Conservation (phyloP, 2,797 vertebrate genomes). For the Cyprinodon diabolis region DNA sequence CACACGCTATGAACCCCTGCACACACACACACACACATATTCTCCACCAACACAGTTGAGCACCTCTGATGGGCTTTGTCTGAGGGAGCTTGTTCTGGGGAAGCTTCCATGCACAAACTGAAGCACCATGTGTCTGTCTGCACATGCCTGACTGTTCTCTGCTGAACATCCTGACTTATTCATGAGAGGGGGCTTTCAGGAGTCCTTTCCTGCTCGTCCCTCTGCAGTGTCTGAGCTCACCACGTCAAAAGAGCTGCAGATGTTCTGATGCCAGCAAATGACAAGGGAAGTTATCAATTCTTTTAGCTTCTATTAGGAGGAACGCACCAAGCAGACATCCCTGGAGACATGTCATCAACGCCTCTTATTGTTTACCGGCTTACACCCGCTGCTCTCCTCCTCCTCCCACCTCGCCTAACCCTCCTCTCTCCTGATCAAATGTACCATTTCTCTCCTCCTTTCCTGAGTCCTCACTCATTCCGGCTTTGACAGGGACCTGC, state of each 20-base stretch:
- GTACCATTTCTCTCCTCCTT: constrained; percentile 41
- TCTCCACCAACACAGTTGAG: constrained; percentile 42
- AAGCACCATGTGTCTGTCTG: constrained; percentile 7
- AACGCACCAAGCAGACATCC: constrained; percentile 60
- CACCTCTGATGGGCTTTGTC: constrained; percentile 71
- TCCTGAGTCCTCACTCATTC: constrained; percentile 32
- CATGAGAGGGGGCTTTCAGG: constrained; percentile 74
- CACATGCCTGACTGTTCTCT: constrained; percentile 30
- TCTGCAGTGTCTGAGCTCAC: neutral
- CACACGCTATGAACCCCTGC: constrained; percentile 59
- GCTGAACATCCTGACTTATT: constrained; percentile 71
- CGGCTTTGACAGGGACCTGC: constrained; percentile 42
- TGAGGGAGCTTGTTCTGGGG: constrained; percentile 53
- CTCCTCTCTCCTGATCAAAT: constrained; percentile 55
- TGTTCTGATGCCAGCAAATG: neutral
- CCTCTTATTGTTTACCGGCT: constrained; percentile 72
- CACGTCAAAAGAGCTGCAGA: neutral
- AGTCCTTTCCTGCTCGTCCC: constrained; percentile 42
- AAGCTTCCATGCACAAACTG: constrained; percentile 57
- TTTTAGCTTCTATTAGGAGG: constrained; percentile 67
- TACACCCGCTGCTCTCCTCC: constrained; percentile 57
- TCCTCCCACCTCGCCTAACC: constrained; percentile 30
- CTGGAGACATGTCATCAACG: constrained; percentile 72
- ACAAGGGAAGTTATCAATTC: constrained; percentile 67
- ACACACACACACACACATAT: constrained; percentile 20